Conservation (phyloP, 2,888 invertebrate species). For the Altica lythri region DNA sequence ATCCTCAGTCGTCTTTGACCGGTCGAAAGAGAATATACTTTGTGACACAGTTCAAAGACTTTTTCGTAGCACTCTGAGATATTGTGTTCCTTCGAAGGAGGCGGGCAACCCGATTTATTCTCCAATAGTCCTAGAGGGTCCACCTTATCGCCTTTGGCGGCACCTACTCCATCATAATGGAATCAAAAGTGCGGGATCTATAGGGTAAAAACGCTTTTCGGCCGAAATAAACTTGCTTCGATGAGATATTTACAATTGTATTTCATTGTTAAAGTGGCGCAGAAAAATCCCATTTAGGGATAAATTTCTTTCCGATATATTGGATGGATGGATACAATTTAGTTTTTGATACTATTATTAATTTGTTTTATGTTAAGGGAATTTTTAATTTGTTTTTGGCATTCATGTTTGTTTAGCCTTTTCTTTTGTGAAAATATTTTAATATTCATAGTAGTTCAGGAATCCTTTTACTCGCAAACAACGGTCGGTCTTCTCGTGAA, state of each 20-base stretch:
- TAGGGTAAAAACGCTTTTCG: conserved; percentile 9
- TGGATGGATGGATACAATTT: too few relatives aligned
- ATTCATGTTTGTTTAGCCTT: too few relatives aligned
- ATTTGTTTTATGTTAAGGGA: too few relatives aligned
- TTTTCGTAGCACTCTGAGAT: conserved; percentile 26
- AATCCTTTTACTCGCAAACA: too few relatives aligned
- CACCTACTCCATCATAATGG: conserved; percentile 26
- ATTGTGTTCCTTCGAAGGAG: conserved; percentile 27
- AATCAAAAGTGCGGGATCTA: conserved; percentile 20
- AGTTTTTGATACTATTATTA: too few relatives aligned
- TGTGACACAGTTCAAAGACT: conserved; percentile 37
- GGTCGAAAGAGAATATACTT: conserved; percentile 35
- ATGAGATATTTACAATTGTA: conserved; percentile 18
- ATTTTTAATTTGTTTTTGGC: too few relatives aligned
- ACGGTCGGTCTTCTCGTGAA: too few relatives aligned
- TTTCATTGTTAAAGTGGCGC: neutral
- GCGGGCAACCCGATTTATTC: conserved; percentile 35
- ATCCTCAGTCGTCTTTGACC: conserved; percentile 47
- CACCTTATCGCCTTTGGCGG: conserved; percentile 36
- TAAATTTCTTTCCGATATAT: too few relatives aligned
- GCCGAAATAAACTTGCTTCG: conserved; percentile 11
- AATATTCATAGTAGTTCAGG: too few relatives aligned
- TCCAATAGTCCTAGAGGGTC: conserved; percentile 33
- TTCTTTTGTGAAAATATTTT: too few relatives aligned
- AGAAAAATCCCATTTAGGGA: too few relatives aligned